Base-by-base conservation (phyloP, 2,113 vertebrate species). In the Heliornis fulica region DNA sequence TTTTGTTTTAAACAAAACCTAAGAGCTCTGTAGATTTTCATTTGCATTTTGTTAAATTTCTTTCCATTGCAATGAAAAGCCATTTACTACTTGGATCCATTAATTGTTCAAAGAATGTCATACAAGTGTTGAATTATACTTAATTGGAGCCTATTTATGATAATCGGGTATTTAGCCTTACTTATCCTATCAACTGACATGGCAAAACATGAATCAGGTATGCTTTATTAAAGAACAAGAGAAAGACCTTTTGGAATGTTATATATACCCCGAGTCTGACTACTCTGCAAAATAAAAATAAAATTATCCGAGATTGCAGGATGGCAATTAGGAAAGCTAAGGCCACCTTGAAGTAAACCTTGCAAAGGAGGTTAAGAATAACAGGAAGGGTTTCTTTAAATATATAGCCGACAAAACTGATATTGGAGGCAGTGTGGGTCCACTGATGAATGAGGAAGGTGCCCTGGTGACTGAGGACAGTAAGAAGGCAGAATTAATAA, bases 21-120 rank as follows among this genome's bases (percentile, higher is more conserved):
- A 82, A 91, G 72, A 89, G 79, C 40, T 86, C 94, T 82, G 20
- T 21, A 90, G 9, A 17, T 80, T 83, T n/a, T 87, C 25, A 70
- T 83, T 93, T 93, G 50, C 79, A 54, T 76, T 82, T 80, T 87
- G 36, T 50, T 83, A 28, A 15, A 43, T 72, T 91, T 86, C 46
- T 74, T 70, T 54, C 21, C 34, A 63, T 57, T 86, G 89, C 43
- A 36, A 59, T 65, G 64, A 91, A 91, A 93, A 96, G 45, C 59
- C 69, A 60, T 51, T 79, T 53, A 76, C 34, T 89, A 79, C 63
- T 90, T 75, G 53, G 69, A 32, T 91, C 70, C 95, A 70, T 87
- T 82, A 93, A 94, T 75, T 94, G 68, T 78, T 94, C 75, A 92
- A 90, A 94, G 59, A 87, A 87, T 88, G 71, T 31, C 32, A 69